A percentile compares a stretch with the other conserved stretches of the same genome.
Evolutionary conservation across 2,888 invertebrate species (phyloP).

Genomic region (Drosophila antonietae): DNA sequence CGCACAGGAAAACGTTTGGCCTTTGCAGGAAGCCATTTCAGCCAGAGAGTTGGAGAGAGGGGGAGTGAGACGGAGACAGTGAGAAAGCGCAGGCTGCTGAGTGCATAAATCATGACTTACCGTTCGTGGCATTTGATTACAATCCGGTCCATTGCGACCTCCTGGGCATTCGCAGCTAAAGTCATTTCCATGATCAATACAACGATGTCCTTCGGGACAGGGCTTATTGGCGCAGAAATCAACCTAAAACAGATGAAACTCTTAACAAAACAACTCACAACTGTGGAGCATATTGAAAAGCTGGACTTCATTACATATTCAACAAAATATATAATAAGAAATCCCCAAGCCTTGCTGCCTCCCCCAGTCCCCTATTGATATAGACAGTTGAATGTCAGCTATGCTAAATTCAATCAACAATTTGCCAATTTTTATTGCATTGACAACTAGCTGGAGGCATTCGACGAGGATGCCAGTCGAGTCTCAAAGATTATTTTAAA

Average conservation of each 20-base stretch:
- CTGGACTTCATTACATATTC: constrained; percentile 73
- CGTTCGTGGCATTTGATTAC: constrained; percentile 88
- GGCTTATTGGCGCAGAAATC: constrained; percentile 89
- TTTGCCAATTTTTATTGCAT: constrained; percentile 30
- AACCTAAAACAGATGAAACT: constrained; percentile 85
- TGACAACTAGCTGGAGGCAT: constrained; percentile 26
- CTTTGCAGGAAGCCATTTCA: constrained; percentile 33
- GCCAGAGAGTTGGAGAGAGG: neutral
- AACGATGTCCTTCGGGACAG: constrained; percentile 88
- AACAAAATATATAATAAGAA: constrained; percentile 47
- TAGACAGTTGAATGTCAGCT: constrained; percentile 16
- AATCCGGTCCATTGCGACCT: constrained; percentile 89
- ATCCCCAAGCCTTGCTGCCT: neutral
- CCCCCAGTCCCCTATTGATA: constrained; percentile 16
- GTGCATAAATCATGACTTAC: constrained; percentile 86
- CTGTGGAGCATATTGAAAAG: constrained; percentile 44
- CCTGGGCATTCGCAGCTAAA: constrained; percentile 90
- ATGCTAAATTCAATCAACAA: constrained; percentile 64
- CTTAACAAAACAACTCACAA: constrained; percentile 22
- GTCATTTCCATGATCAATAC: constrained; percentile 90
- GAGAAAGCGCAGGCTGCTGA: constrained; percentile 24
- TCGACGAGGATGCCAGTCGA: neutral
- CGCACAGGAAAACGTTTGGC: constrained; percentile 24
- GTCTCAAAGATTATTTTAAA: constrained; percentile 1
- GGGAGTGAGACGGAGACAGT: neutral